Evolutionary conservation across 2,888 invertebrate genomes (phyloP), one percentile per base, ranked within the genome.

Genomic region (Hypsopygia costalis): DNA sequence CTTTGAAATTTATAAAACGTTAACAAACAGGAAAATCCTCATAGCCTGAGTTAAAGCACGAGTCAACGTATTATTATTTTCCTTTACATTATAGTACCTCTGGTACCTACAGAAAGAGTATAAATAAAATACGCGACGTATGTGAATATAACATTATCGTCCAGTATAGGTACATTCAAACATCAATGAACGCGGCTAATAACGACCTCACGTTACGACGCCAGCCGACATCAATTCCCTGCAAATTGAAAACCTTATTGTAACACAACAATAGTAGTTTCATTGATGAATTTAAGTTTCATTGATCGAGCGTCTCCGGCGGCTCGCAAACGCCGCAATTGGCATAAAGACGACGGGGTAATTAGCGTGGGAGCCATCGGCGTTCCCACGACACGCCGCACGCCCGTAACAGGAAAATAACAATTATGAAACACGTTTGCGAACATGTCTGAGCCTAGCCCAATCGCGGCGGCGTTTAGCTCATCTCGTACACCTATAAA

Each of bases 321-420:
- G 58, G 56, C 56, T 56, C 46, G 53, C 55, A 59, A 59, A 69
- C 63, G 65, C 59, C 69, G 65, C 62, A 61, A 70, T 69, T 64
- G 55, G 67, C 65, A 67, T 66, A 69, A 69, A 73, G 64, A 63
- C 59, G 55, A 46, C 42, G 44, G 16, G 2, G 62, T 76, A 81
- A 85, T 82, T 77, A 80, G 73, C 81, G 85, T 86, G 83, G 81
- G 85, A 85, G 73, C 60, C 60, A 51, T 49, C 51, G 57, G 46
- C 50, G 64, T 82, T 85, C 85, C 70, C 86, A 85, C 82, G 81
- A 64, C 62, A 61, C 16, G 16, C 55, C 8, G 16, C 27, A 10
- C 20, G 61, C 52, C 66, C 69, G 63, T 61, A 66, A 65, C 71
- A 74, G 73, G 74, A 73, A 73, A 78, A 77, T 73, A 70, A 63